phyloP scores from a whole-genome alignment of 2,113 vertebrate genomes.

The Potamarius usumacintae region DNA sequence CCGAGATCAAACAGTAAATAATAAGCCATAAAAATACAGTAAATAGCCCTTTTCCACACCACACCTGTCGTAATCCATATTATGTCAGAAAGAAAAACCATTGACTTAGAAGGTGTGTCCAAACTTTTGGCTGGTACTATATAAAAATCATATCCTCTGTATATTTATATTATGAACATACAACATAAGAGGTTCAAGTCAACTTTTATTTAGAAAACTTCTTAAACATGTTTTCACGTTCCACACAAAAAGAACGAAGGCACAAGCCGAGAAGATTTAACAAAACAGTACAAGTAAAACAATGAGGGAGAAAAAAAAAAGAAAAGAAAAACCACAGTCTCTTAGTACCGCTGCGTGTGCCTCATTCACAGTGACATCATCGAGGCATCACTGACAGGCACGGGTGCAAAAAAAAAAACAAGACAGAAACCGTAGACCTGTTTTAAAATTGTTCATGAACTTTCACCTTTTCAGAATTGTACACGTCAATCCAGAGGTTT shows the following conservation, averaged over 20 bases:
- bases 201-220: conserved; percentile 50
- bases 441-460: neutral
- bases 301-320: neutral
- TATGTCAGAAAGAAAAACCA: too few relatives aligned
- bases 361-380: neutral
- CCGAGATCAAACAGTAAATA: too few relatives aligned
- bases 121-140: too few relatives aligned
- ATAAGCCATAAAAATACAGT: too few relatives aligned
- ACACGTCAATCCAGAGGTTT: neutral
- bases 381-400: neutral
- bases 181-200: neutral
- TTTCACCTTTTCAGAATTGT: neutral
- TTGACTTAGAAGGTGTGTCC: too few relatives aligned
- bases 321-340: neutral
- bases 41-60: too few relatives aligned
- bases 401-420: neutral
- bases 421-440: neutral
- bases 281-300: neutral
- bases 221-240: neutral
- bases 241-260: conserved; percentile 14
- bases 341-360: conserved; percentile 7
- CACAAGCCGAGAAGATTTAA: conserved; percentile 18
- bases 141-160: neutral
- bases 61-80: too few relatives aligned
- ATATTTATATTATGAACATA: neutral